A percentile compares a stretch with the other conserved stretches of the same genome.
phyloP scores from a whole-genome alignment of 2,888 invertebrate species.

The Hyposoter didymator region DNA sequence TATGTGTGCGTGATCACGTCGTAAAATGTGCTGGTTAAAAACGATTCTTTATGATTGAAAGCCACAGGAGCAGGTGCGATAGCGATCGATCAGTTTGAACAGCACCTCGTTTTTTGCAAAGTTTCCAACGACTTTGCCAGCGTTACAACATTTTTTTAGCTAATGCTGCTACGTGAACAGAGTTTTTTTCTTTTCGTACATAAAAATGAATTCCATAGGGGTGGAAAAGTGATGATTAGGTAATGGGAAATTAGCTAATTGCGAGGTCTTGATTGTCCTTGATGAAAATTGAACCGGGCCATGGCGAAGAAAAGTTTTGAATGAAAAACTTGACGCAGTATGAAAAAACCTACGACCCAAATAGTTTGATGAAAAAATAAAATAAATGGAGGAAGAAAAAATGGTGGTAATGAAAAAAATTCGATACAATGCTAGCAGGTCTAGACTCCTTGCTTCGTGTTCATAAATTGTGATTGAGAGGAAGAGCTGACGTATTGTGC shows the following conservation, averaged over 20 bases:
- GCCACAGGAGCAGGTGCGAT: conserved; percentile 29
- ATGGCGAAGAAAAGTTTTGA: neutral
- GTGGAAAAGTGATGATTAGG: neutral
- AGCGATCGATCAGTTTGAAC: conserved; percentile 21
- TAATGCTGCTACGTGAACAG: neutral
- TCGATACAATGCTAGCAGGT: neutral
- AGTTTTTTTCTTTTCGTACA: neutral
- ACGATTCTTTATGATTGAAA: conserved; percentile 31
- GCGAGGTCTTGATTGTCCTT: neutral
- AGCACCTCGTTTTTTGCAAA: conserved; percentile 24
- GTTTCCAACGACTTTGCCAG: neutral
- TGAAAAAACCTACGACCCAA: neutral
- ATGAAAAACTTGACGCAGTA: neutral
- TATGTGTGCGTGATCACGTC: conserved; percentile 5
- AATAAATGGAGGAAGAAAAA: neutral
- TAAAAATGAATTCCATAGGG: neutral
- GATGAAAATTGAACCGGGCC: neutral
- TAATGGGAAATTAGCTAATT: neutral
- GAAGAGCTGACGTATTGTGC: conserved; percentile 23
- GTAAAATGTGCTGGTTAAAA: conserved; percentile 24
- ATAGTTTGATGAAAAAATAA: neutral
- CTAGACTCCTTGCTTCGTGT: conserved; percentile 6
- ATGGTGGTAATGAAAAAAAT: conserved; percentile 2
- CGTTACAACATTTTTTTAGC: conserved; percentile 1
- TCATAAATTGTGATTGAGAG: conserved; percentile 10